These are phyloP conservation scores for Eupleurogrammus muticus DNA, from an alignment of 2,797 vertebrate genomes.

Conservation along the genomic window DNA sequence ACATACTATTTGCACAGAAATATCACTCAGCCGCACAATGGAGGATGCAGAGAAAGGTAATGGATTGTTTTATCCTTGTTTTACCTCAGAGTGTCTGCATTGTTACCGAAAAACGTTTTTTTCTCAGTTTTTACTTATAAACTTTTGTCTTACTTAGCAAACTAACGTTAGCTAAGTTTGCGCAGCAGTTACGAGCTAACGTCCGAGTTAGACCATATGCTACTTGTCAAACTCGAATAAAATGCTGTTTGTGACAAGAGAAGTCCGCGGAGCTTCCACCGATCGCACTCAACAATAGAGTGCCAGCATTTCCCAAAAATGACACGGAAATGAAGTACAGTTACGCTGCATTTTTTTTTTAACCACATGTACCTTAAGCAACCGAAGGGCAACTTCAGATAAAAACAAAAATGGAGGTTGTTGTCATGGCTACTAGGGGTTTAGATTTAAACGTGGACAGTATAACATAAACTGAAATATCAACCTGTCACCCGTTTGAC, in stretches of 20 bases:
- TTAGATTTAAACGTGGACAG: neutral
- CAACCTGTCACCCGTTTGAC: slow-evolving; percentile 29
- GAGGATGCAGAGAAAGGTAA: slow-evolving; percentile 82
- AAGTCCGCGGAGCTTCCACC: neutral
- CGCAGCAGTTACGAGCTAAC: neutral
- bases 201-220: slow-evolving; percentile 56
- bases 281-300: rapidly evolving
- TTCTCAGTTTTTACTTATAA: too few species aligned
- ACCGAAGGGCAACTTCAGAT: neutral
- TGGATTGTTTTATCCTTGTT: neutral
- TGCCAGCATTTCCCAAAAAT: neutral
- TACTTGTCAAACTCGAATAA: slow-evolving; percentile 18
- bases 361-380: slow-evolving; percentile 8
- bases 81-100: neutral
- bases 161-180: slow-evolving; percentile 61
- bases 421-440: neutral
- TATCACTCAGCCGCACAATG: slow-evolving; percentile 64
- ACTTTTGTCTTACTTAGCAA: slow-evolving; percentile 59
- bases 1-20: slow-evolving; percentile 37
- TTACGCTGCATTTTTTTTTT: slow-evolving; percentile 13
- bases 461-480: neutral
- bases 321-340: slow-evolving; percentile 35
- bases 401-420: slow-evolving; percentile 29
- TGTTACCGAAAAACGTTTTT: neutral
- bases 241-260: neutral